These are phyloP conservation scores for Nothura maculosa DNA, from an alignment of 2,797 vertebrate genomes.

Conservation along the genomic window DNA sequence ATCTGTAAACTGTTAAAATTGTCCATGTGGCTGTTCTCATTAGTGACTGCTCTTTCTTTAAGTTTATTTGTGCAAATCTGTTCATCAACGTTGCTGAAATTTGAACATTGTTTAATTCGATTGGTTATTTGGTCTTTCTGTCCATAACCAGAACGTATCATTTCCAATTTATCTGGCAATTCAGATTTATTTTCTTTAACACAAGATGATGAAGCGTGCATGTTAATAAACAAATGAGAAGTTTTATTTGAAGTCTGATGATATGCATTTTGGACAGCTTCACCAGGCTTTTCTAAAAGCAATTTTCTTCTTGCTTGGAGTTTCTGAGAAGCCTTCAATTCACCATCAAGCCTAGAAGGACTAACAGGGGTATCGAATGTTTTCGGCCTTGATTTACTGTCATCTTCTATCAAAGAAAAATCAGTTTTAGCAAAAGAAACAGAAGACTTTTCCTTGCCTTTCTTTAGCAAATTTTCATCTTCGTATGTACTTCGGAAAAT, in stretches of 20 bases:
- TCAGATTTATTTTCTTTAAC: constrained; percentile 76
- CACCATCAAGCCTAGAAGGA: constrained; percentile 78
- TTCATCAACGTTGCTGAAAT: constrained; percentile 73
- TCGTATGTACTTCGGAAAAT: constrained; percentile 85
- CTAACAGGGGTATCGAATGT: constrained; percentile 84
- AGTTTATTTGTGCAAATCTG: constrained; percentile 86
- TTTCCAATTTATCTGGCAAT: constrained; percentile 69
- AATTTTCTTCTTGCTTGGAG: constrained; percentile 89
- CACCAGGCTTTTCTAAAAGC: constrained; percentile 82
- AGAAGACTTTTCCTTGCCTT: constrained; percentile 83
- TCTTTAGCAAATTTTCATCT: constrained; percentile 85
- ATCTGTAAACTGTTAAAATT: constrained; percentile 78
- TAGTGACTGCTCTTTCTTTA: constrained; percentile 71
- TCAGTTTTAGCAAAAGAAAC: constrained; percentile 59
- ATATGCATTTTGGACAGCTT: constrained; percentile 89
- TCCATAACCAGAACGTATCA: constrained; percentile 49
- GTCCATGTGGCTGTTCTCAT: constrained; percentile 60
- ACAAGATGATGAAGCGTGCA: constrained; percentile 60
- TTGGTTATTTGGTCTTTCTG: constrained; percentile 78
- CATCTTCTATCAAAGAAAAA: constrained; percentile 75
- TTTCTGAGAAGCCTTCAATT: constrained; percentile 84
- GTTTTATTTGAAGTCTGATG: constrained; percentile 82
- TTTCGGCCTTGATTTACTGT: constrained; percentile 76
- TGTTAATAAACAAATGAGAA: constrained; percentile 63
- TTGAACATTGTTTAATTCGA: constrained; percentile 78